These are phyloP conservation scores for Nestor notabilis DNA, from an alignment of 2,113 vertebrate genomes.

Conservation along the genomic window DNA sequence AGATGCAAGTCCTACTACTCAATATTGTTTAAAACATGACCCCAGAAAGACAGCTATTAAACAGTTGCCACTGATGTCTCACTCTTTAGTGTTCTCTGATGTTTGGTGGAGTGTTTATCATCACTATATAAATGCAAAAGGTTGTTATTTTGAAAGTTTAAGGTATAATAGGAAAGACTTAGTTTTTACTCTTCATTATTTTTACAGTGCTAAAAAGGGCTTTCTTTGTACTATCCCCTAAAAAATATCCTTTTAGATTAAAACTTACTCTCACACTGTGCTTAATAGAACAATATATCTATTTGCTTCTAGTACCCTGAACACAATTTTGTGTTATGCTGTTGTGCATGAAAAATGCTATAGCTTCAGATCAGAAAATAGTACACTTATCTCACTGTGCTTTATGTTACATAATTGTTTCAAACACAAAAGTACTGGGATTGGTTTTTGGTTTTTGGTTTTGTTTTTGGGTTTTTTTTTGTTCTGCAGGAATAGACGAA, in stretches of 20 bases:
- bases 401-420: constrained; percentile 71
- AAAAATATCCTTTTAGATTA: constrained; percentile 42
- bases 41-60: neutral
- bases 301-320: constrained; percentile 45
- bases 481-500: constrained; percentile 67
- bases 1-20: neutral
- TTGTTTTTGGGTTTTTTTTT: neutral
- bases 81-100: neutral
- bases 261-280: constrained; percentile 39
- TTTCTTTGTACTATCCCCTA: neutral
- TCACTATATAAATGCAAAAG: neutral
- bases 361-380: constrained; percentile 62
- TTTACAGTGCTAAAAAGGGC: neutral
- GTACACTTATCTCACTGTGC: constrained; percentile 33
- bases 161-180: neutral
- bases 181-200: neutral
- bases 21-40: neutral
- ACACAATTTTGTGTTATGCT: constrained; percentile 50
- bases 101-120: neutral
- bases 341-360: constrained; percentile 46
- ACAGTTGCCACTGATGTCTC: neutral
- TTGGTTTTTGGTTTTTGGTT: neutral
- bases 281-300: constrained; percentile 69
- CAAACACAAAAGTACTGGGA: constrained; percentile 2
- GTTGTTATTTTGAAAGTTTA: neutral